Conservation (phyloP, 2,797 vertebrate genomes). For the Pseudochirops corinnae region DNA sequence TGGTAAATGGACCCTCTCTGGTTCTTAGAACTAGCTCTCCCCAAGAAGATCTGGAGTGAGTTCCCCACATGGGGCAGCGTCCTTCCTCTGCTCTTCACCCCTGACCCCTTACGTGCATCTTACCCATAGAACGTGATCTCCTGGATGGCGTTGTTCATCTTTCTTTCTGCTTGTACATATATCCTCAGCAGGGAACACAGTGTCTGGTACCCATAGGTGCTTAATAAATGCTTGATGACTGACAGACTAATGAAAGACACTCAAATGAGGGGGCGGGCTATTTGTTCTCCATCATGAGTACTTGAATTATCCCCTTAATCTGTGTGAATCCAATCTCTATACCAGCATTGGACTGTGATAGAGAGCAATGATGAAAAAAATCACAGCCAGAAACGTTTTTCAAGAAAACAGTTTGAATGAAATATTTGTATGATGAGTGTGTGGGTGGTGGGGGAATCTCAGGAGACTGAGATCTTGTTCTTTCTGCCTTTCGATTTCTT, state of each 20-base stretch:
- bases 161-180: neutral
- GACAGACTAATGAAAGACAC: neutral
- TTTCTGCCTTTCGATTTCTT: neutral
- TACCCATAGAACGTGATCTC: neutral
- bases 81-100: neutral
- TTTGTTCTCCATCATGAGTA: neutral
- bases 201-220: neutral
- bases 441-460: neutral
- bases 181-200: neutral
- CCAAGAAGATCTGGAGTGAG: neutral
- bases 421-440: neutral
- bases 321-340: neutral
- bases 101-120: neutral
- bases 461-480: neutral
- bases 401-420: neutral
- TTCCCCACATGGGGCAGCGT: accelerated
- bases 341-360: neutral
- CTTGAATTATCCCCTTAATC: neutral
- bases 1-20: neutral
- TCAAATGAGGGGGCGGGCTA: neutral
- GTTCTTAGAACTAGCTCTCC: neutral
- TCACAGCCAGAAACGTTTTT: neutral
- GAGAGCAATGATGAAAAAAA: neutral
- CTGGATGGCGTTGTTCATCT: neutral
- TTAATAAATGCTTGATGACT: neutral